Percentiles rank a stretch among this genome's conserved stretches.
These are phyloP conservation scores for Sylvia atricapilla DNA, from an alignment of 2,113 vertebrate genomes.

Conservation along the genomic window DNA sequence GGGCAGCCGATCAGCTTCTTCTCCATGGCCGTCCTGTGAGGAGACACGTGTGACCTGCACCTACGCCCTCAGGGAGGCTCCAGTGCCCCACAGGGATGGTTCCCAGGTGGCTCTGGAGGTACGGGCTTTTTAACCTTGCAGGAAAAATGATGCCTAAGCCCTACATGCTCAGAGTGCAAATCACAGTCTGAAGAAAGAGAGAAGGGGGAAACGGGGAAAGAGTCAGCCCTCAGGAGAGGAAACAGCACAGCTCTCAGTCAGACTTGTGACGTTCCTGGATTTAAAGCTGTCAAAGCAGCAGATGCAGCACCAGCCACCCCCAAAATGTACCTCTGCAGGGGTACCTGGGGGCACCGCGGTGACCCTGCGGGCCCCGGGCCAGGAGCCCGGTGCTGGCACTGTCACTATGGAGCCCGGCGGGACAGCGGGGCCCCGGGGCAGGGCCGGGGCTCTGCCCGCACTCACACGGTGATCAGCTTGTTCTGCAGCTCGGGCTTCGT, in stretches of 20 bases:
- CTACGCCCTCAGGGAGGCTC: fast-evolving
- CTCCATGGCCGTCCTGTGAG: slow-evolving; percentile 90
- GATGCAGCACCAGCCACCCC: background rate
- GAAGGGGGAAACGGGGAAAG: fast-evolving
- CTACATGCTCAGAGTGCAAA: background rate
- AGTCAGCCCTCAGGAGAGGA: background rate
- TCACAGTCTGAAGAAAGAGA: background rate
- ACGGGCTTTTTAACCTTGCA: background rate
- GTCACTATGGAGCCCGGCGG: fast-evolving
- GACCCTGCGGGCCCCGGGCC: background rate
- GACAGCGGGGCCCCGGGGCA: background rate
- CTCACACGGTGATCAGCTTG: slow-evolving; percentile 98
- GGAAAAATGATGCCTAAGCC: background rate
- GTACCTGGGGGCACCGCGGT: fast-evolving
- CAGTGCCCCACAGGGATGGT: fast-evolving
- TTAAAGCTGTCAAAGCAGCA: background rate
- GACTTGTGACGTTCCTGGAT: background rate
- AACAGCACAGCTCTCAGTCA: background rate
- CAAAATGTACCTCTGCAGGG: background rate
- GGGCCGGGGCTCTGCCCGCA: background rate
- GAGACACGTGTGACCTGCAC: background rate
- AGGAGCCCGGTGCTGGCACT: fast-evolving
- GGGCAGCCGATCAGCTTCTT: slow-evolving; percentile 98
- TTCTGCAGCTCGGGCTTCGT: slow-evolving; percentile 98
- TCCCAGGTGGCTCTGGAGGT: fast-evolving